Base-by-base conservation (phyloP, 1,140 invertebrate species). In the Fopius arisanus region DNA sequence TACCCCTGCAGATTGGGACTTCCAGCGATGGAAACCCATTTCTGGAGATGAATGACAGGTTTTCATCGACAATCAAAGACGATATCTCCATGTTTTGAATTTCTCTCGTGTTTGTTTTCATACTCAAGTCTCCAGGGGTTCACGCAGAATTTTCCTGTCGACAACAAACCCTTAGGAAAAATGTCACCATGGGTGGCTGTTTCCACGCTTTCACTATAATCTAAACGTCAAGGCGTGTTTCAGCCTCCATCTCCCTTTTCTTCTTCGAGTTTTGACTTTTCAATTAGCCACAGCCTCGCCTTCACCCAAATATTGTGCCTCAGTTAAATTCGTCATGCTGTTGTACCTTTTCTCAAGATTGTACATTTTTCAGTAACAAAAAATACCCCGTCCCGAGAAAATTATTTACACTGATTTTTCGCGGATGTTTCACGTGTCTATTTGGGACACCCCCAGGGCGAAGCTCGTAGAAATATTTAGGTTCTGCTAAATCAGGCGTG, bases 301-400 rank as follows among this genome's bases (percentile, higher is more conserved):
- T 84, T 84, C 84, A 82, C 81, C 84, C 73, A 86, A 86, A 86
- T 84, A 84, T 84, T 84, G 82, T 81, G 78, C 79, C 76, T 74
- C 72, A 76, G 63, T 29, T 37, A 6, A 28, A 41, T 82, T 81
- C 76, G 83, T 80, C 77, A 81, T 75, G 74, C 23, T 5, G 48
- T 48, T 48, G n/a, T 28, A 28, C 21, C 54, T 26, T 59, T 59
- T 59, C 43, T 6, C 10, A n/a, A 16, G n/a, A 19, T 4, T 19
- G 14, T 2, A 14, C 16, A 48, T 48, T 16, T 48, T 48, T 48
- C 43, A 3, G 43, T 5, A 48, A 48, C 43, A 48, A 48, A 48
- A 48, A 48, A 48, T 12, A 6, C 5, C 33, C 14, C 2, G n/a
- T 7, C 16, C 43, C 6, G 14, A n/a, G 43, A 12, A 19, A 19